These are phyloP conservation scores for Oceanodroma tethys DNA, from an alignment of 2,113 vertebrate species.

Conservation along the genomic window DNA sequence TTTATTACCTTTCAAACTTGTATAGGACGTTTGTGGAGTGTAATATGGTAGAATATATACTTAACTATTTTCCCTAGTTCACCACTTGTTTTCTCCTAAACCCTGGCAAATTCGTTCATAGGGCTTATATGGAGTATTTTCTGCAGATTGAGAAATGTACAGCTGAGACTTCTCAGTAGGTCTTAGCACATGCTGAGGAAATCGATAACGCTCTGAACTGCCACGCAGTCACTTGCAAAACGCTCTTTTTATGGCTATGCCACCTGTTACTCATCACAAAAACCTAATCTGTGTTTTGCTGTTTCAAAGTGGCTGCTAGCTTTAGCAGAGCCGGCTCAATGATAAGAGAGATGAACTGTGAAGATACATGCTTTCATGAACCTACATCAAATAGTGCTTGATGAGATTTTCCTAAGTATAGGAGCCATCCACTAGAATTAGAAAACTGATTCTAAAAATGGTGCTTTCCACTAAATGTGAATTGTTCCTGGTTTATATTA, in stretches of 20 bases:
- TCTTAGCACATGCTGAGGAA: constrained; percentile 22
- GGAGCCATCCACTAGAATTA: not conserved
- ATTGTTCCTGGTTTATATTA: not conserved
- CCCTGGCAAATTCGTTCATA: not conserved
- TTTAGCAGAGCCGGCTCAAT: not conserved
- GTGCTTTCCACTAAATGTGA: not conserved
- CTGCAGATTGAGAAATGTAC: not conserved
- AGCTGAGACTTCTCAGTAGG: constrained; percentile 6
- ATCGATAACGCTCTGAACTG: not conserved
- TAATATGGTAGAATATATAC: not conserved
- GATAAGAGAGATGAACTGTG: not conserved
- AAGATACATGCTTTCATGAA: not conserved
- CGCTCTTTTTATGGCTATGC: constrained; percentile 3
- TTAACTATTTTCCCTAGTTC: not conserved
- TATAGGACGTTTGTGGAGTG: not conserved
- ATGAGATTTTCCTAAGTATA: not conserved
- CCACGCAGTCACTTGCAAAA: constrained; percentile 1
- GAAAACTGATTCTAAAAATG: not conserved
- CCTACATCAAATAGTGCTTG: not conserved
- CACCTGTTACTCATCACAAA: constrained; percentile 16
- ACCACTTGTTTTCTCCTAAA: not conserved
- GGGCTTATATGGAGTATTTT: not conserved
- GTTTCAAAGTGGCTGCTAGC: not conserved
- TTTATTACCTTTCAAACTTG: not conserved
- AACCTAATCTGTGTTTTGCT: not conserved